phyloP scores from a whole-genome alignment of 1,140 invertebrate genomes.

The Cyphomyrmex costatus region DNA sequence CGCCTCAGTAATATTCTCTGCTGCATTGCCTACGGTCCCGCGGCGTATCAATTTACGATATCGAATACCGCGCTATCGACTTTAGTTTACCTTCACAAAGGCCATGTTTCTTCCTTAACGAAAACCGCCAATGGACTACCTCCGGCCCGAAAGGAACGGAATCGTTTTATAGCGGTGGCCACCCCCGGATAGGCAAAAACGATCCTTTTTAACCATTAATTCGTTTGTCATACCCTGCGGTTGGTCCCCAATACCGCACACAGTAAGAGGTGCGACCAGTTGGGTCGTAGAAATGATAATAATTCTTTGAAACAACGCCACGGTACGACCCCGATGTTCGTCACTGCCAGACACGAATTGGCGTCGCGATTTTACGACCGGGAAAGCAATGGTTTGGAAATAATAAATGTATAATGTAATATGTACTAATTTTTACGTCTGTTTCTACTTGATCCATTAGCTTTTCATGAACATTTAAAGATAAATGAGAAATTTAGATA shows the following conservation, averaged over 20 bases:
- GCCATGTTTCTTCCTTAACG: constrained; percentile 50
- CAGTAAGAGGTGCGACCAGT: constrained; percentile 50
- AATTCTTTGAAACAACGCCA: constrained; percentile 52
- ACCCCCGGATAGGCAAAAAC: constrained; percentile 22
- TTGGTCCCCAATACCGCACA: constrained; percentile 1
- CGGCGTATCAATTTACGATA: constrained; percentile 32
- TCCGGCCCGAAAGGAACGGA: constrained; percentile 8
- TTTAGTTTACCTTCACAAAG: constrained; percentile 47
- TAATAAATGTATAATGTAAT: constrained; percentile 45
- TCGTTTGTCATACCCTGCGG: constrained; percentile 50
- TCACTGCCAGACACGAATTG: constrained; percentile 49
- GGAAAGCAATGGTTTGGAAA: constrained; percentile 19
- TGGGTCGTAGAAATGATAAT: constrained; percentile 52
- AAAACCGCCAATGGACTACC: constrained; percentile 59
- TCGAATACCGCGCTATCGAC: constrained; percentile 37
- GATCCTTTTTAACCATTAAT: constrained; percentile 65
- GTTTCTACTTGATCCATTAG: not conserved
- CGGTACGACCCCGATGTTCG: constrained; percentile 51
- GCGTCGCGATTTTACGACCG: constrained; percentile 29
- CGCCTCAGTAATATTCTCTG: constrained; percentile 5
- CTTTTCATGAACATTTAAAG: not conserved
- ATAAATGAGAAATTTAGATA: not conserved
- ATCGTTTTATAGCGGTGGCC: constrained; percentile 66
- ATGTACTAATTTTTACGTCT: not conserved
- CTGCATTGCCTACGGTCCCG: not conserved